Evolutionary conservation across 2,113 vertebrate species (phyloP).

Genomic region (Grus americana): DNA sequence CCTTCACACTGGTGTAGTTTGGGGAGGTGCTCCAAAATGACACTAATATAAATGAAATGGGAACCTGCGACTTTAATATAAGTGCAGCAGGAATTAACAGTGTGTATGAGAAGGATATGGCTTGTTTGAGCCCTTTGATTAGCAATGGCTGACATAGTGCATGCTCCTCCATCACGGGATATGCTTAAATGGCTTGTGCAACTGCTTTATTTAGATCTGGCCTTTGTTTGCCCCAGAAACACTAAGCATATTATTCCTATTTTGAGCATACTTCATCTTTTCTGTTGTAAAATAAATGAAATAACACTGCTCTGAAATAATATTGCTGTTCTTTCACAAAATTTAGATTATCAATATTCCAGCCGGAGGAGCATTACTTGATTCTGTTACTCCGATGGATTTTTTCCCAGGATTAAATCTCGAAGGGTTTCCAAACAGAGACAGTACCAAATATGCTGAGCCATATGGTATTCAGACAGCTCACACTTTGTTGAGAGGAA

Average conservation of each 20-base stretch:
- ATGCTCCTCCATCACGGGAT: neutral
- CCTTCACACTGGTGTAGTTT: neutral
- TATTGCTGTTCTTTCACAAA: slow-evolving; percentile 23
- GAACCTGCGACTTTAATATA: neutral
- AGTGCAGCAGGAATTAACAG: neutral
- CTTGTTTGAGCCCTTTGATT: neutral
- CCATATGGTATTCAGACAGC: slow-evolving; percentile 87
- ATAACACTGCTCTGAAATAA: neutral
- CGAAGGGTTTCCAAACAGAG: slow-evolving; percentile 94
- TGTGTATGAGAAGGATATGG: neutral
- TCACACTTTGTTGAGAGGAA: slow-evolving; percentile 91
- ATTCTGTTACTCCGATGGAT: slow-evolving; percentile 82
- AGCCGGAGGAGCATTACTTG: slow-evolving; percentile 85
- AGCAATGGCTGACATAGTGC: neutral
- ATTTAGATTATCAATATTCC: slow-evolving; percentile 78
- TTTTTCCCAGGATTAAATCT: slow-evolving; percentile 93
- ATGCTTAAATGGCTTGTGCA: neutral
- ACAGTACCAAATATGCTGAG: slow-evolving; percentile 90
- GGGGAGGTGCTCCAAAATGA: neutral
- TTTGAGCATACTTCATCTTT: neutral
- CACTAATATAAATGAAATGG: neutral
- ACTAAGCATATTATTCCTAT: neutral
- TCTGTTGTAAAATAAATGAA: neutral
- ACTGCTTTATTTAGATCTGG: neutral
- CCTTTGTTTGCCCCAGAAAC: neutral